These are phyloP conservation scores for Athene cunicularia DNA, from an alignment of 2,113 vertebrate genomes.

Conservation along the genomic window DNA sequence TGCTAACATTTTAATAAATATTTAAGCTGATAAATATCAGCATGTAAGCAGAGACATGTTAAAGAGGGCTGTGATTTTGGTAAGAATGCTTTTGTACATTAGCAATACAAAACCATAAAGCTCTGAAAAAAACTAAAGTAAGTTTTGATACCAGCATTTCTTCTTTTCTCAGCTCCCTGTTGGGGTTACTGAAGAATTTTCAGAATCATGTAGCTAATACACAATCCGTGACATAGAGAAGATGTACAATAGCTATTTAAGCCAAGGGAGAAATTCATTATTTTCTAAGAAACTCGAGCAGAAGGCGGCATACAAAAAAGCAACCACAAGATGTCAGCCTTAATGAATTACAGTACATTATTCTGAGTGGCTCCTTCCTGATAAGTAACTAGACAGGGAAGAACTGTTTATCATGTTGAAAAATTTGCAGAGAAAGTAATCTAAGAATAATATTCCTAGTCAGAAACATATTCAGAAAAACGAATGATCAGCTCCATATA, in stretches of 20 bases:
- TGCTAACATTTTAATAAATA: background rate
- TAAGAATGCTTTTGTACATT: background rate
- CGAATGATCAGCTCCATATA: background rate
- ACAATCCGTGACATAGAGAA: background rate
- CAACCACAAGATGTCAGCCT: conserved; percentile 79
- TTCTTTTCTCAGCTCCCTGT: background rate
- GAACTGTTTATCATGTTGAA: background rate
- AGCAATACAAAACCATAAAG: background rate
- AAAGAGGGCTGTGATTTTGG: background rate
- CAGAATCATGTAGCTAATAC: background rate
- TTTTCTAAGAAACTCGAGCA: background rate
- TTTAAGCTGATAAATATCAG: background rate
- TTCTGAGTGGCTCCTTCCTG: background rate
- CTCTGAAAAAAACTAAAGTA: background rate
- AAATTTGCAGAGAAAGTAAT: background rate
- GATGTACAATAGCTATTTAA: background rate
- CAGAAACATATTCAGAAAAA: background rate
- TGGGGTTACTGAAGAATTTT: background rate
- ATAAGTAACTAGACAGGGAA: background rate
- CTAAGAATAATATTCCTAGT: background rate
- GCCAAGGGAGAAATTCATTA: background rate
- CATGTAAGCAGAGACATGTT: background rate
- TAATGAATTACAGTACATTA: conserved; percentile 1
- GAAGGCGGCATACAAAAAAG: background rate
- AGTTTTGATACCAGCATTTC: background rate